These are phyloP conservation scores for Athalia cordata DNA, from an alignment of 2,888 invertebrate species.

Conservation along the genomic window DNA sequence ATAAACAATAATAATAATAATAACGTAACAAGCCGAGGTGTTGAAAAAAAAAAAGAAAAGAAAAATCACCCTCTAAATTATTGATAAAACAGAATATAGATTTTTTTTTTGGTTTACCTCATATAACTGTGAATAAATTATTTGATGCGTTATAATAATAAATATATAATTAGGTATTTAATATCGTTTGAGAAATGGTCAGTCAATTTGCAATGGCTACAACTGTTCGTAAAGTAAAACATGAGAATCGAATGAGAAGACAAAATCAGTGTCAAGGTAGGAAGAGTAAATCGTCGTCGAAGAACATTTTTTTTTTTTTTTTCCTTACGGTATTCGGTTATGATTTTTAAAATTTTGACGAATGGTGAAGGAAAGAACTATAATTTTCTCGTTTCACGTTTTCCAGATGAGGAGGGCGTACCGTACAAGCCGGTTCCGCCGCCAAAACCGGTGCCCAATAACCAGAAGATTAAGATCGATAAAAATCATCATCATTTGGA, in stretches of 20 bases:
- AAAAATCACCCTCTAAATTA: too few relatives aligned
- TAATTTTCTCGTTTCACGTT: neutral
- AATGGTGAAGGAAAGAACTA: neutral
- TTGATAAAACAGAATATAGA: too few relatives aligned
- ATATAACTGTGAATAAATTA: too few relatives aligned
- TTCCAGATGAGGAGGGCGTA: slow-evolving; percentile 76
- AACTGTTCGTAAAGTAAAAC: slow-evolving; percentile 84
- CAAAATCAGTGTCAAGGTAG: slow-evolving; percentile 68
- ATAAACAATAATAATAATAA: neutral
- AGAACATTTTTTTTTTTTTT: neutral
- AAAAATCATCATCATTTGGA: slow-evolving; percentile 33
- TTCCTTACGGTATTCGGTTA: neutral
- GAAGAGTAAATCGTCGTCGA: neutral
- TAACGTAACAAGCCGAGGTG: neutral
- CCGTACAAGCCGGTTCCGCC: slow-evolving; percentile 78
- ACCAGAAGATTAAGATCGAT: slow-evolving; percentile 61
- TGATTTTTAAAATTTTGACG: neutral
- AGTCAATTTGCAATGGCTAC: slow-evolving; percentile 81
- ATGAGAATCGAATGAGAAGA: slow-evolving; percentile 77
- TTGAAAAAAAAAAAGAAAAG: neutral
- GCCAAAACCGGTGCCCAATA: slow-evolving; percentile 77
- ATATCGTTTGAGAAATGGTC: slow-evolving; percentile 62
- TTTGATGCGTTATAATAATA: too few relatives aligned
- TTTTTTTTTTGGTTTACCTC: too few relatives aligned
- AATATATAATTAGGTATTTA: too few relatives aligned